Evolutionary conservation across 2,113 vertebrate species (phyloP).

Genomic region (Notarius lentiginosus): DNA sequence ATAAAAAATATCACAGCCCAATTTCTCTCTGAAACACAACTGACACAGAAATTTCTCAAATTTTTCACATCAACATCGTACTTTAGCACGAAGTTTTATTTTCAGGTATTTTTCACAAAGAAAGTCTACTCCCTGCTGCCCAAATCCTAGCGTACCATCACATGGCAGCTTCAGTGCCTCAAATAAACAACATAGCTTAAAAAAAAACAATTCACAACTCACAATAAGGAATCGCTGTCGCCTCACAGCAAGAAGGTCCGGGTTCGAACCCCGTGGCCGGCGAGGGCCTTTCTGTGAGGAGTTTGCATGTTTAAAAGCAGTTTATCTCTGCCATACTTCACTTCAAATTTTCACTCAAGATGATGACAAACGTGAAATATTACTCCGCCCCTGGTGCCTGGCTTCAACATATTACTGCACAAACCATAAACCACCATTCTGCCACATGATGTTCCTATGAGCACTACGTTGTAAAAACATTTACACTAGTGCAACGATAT

Average conservation of each 20-base stretch:
- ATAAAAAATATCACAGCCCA: conserved; percentile 45
- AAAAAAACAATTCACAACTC: neutral
- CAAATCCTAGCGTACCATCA: neutral
- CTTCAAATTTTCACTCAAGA: conserved; percentile 73
- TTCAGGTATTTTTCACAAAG: neutral
- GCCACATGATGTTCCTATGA: conserved; percentile 62
- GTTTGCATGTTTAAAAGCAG: no score
- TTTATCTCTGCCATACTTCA: conserved; percentile 69
- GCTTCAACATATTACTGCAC: conserved; percentile 67
- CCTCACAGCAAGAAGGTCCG: no score
- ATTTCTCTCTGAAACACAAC: conserved; percentile 55
- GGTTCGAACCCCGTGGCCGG: no score
- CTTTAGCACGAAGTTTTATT: neutral
- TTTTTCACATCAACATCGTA: conserved; percentile 1
- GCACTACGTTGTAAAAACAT: conserved; percentile 73
- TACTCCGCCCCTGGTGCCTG: conserved; percentile 69
- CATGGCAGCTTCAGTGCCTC: neutral
- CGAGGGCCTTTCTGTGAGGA: no score
- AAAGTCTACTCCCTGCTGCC: conserved; percentile 20
- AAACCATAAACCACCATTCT: conserved; percentile 70
- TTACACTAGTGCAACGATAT: conserved; percentile 74
- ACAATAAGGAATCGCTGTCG: conserved; percentile 54
- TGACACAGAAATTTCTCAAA: conserved; percentile 29
- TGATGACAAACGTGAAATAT: conserved; percentile 78
- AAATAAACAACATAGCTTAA: conserved; percentile 6